Conservation (phyloP, 2,888 invertebrate genomes). For the Cosmopolites sordidus region DNA sequence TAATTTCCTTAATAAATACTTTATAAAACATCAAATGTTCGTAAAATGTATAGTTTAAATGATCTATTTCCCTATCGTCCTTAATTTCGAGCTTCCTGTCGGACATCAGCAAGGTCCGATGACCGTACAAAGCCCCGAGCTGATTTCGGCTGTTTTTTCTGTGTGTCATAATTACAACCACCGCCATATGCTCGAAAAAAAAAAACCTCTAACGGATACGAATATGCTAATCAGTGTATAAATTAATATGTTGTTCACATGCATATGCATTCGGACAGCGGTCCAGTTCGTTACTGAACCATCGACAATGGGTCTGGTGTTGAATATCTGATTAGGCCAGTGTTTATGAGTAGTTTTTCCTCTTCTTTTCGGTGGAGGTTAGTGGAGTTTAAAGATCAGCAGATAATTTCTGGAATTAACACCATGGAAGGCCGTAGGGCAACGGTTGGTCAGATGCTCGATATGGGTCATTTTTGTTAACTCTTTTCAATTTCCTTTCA, state of each 20-base stretch:
- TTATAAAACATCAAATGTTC: too few relatives aligned
- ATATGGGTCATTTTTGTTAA: too few relatives aligned
- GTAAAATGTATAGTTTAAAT: too few relatives aligned
- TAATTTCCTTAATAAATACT: too few relatives aligned
- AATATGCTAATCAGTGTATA: conserved; percentile 52
- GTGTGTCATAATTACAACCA: conserved; percentile 46
- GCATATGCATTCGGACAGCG: conserved; percentile 46
- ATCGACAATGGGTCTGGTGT: too few relatives aligned
- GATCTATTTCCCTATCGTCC: too few relatives aligned
- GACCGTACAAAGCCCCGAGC: conserved; percentile 10
- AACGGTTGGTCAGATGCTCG: too few relatives aligned
- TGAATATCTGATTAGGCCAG: too few relatives aligned
- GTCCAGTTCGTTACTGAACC: too few relatives aligned
- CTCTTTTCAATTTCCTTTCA: too few relatives aligned
- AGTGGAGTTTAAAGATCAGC: conserved; percentile 52
- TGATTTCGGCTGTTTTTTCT: conserved; percentile 33
- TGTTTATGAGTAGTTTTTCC: conserved; percentile 39
- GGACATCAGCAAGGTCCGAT: conserved; percentile 1
- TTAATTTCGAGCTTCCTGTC: conserved; percentile 8
- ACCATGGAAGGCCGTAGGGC: conserved; percentile 36
- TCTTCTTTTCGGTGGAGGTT: conserved; percentile 48
- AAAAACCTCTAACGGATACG: conserved; percentile 51
- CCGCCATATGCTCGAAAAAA: conserved; percentile 50
- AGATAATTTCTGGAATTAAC: conserved; percentile 52
- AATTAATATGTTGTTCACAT: conserved; percentile 52